Percentiles rank a stretch among this genome's conserved stretches.
Conservation (phyloP, 2,113 vertebrate genomes). For the Cromileptes altivelis region DNA sequence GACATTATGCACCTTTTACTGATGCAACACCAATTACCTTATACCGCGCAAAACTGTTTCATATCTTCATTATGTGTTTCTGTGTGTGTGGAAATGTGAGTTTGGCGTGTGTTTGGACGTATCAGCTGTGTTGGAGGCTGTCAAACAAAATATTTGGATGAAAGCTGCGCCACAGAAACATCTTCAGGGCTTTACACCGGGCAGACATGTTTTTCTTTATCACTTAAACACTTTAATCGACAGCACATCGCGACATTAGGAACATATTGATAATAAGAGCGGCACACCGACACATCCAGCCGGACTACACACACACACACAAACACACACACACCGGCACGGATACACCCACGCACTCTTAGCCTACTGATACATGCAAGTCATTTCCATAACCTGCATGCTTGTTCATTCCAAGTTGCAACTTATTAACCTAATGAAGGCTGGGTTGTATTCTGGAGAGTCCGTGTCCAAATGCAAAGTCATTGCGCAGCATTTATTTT, state of each 20-base stretch:
- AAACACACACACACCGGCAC: conserved; percentile 62
- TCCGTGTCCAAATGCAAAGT: conserved; percentile 43
- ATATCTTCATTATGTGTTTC: conserved; percentile 21
- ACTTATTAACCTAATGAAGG: conserved; percentile 61
- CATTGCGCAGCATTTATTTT: conserved; percentile 71
- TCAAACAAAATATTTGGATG: conserved; percentile 66
- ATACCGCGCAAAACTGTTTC: not conserved
- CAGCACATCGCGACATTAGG: conserved; percentile 25
- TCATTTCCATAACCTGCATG: conserved; percentile 73
- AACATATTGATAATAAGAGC: conserved; percentile 37
- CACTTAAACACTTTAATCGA: conserved; percentile 38
- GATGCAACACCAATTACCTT: not conserved
- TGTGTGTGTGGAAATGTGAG: conserved; percentile 9
- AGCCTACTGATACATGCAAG: conserved; percentile 74
- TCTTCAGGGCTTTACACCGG: not conserved
- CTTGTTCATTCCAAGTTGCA: conserved; percentile 57
- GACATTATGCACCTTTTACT: conserved; percentile 71
- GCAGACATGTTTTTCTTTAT: conserved; percentile 12
- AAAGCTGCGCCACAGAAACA: conserved; percentile 72
- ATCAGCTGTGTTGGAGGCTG: conserved; percentile 44
- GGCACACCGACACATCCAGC: conserved; percentile 59
- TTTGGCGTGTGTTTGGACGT: conserved; percentile 52
- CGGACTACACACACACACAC: conserved; percentile 58
- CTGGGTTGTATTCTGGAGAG: not conserved
- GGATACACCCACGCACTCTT: conserved; percentile 79